Conservation (phyloP, 2,888 invertebrate genomes). For the Conistra vaccinii region DNA sequence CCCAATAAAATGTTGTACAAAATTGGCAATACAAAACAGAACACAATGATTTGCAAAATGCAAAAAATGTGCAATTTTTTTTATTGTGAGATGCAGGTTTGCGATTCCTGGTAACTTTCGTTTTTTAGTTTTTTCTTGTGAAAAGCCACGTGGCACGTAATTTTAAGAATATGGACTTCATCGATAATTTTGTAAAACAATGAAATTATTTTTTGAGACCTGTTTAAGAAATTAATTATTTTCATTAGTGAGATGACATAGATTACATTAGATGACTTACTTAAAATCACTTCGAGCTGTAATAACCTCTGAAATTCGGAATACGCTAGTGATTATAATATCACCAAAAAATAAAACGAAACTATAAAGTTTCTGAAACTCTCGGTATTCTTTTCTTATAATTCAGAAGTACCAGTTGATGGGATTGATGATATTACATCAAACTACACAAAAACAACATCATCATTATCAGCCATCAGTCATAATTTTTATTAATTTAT, state of each 20-base stretch:
- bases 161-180: neutral
- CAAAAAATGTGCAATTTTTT: constrained; percentile 39
- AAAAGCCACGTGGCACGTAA: constrained; percentile 52
- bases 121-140: constrained; percentile 39
- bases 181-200: too few species aligned
- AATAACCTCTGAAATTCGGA: too few species aligned
- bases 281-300: too few species aligned
- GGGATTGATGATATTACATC: neutral
- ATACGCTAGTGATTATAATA: neutral
- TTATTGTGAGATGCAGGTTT: constrained; percentile 37
- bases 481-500: too few species aligned
- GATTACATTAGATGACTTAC: too few species aligned
- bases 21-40: constrained; percentile 40
- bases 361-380: neutral
- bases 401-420: neutral
- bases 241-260: too few species aligned
- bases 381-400: neutral
- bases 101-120: constrained; percentile 63
- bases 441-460: too few species aligned
- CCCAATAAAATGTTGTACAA: constrained; percentile 59
- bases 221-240: too few species aligned
- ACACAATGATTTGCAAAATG: constrained; percentile 47
- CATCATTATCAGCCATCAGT: too few species aligned
- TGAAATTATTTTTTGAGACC: too few species aligned
- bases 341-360: neutral